Evolutionary conservation across 2,113 vertebrate species (phyloP).

Genomic region (Oreotrochilus melanogaster): DNA sequence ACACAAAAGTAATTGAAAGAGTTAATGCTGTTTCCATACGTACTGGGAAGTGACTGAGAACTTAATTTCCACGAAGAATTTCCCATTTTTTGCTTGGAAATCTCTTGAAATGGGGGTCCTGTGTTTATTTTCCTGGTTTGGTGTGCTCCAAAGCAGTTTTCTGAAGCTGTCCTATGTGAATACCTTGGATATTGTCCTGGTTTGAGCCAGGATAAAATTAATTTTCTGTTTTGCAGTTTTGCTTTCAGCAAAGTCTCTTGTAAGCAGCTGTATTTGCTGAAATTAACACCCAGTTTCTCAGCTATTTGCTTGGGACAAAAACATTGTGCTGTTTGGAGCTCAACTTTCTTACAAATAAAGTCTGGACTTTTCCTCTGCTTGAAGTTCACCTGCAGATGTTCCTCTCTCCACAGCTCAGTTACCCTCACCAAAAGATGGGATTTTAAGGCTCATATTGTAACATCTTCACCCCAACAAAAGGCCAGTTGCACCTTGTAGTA

Average conservation of each 20-base stretch:
- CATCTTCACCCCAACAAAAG: not conserved
- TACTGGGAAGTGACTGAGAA: not conserved
- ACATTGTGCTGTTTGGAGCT: not conserved
- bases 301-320: not conserved
- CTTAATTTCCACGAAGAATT: not conserved
- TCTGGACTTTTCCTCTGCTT: too few species aligned
- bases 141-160: not conserved
- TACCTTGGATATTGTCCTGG: not conserved
- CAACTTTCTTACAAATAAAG: not conserved
- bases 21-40: not conserved
- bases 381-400: too few species aligned
- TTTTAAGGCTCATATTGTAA: not conserved
- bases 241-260: too few species aligned
- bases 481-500: not conserved
- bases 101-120: not conserved
- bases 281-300: too few species aligned
- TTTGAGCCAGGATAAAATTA: too few species aligned
- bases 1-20: not conserved
- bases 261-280: too few species aligned
- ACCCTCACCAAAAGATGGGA: not conserved
- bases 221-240: too few species aligned
- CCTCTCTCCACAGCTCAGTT: too few species aligned
- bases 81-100: not conserved
- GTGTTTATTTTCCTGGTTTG: not conserved
- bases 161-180: not conserved